Conservation (phyloP, 1,140 invertebrate species). For the Gonatopus flavifemur region DNA sequence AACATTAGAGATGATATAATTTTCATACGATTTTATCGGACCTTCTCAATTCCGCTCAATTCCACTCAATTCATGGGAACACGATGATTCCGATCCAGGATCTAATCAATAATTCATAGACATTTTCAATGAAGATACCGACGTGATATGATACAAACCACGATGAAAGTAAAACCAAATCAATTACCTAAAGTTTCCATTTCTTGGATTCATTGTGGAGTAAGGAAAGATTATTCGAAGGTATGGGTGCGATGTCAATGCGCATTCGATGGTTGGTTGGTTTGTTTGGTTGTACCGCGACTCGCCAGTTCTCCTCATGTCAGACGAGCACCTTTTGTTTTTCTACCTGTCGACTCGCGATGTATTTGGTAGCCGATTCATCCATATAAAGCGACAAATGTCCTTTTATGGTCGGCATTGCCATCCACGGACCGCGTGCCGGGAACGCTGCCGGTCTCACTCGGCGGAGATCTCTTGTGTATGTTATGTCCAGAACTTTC, state of each 20-base stretch:
- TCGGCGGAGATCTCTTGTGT: constrained; percentile 8
- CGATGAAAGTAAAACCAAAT: too few relatives aligned
- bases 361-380: constrained; percentile 49
- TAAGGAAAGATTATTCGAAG: too few relatives aligned
- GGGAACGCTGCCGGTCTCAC: constrained; percentile 20
- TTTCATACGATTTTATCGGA: too few relatives aligned
- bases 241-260: neutral
- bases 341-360: constrained; percentile 41
- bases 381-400: constrained; percentile 50
- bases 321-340: constrained; percentile 43
- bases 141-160: too few relatives aligned
- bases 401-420: constrained; percentile 42
- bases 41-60: too few relatives aligned
- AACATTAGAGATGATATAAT: too few relatives aligned
- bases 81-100: too few relatives aligned
- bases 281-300: constrained; percentile 30
- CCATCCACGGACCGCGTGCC: constrained; percentile 41
- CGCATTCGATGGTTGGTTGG: too few relatives aligned
- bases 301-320: constrained; percentile 14
- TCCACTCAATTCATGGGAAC: too few relatives aligned
- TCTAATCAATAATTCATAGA: too few relatives aligned
- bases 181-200: neutral
- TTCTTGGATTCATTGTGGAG: too few relatives aligned
- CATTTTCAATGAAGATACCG: too few relatives aligned
- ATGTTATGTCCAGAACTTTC: constrained; percentile 41